These are phyloP conservation scores for Tricholaema leucomelas DNA, from an alignment of 2,113 vertebrate species.

Conservation along the genomic window DNA sequence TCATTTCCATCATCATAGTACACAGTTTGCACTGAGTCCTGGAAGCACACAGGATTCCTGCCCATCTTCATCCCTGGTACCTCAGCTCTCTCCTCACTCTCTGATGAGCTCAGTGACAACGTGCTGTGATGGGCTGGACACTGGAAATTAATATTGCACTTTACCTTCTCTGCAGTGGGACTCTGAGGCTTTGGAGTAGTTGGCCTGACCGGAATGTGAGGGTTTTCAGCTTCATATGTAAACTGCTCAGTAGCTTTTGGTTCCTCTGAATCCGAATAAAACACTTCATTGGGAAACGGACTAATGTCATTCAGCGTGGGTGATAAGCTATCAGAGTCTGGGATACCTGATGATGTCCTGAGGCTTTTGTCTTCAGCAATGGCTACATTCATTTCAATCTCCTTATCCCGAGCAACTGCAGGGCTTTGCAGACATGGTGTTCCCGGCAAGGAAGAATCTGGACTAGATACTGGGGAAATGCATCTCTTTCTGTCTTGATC, in stretches of 20 bases:
- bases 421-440: neutral
- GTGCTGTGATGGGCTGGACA: slow-evolving; percentile 64
- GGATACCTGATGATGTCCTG: neutral
- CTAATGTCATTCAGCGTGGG: neutral
- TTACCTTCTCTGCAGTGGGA: slow-evolving; percentile 50
- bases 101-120: slow-evolving; percentile 72
- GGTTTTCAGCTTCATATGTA: slow-evolving; percentile 24
- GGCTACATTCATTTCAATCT: neutral
- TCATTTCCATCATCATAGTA: slow-evolving; percentile 67
- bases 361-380: neutral
- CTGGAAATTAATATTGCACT: slow-evolving; percentile 50
- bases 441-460: neutral
- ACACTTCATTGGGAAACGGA: slow-evolving; percentile 62
- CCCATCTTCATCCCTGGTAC: slow-evolving; percentile 30
- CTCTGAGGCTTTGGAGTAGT: slow-evolving; percentile 79
- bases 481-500: slow-evolving; percentile 76
- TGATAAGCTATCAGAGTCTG: slow-evolving; percentile 1
- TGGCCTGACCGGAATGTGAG: slow-evolving; percentile 40
- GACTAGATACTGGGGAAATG: slow-evolving; percentile 40
- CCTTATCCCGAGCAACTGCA: neutral
- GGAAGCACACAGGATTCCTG: slow-evolving; percentile 61
- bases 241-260: slow-evolving; percentile 7
- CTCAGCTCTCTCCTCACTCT: slow-evolving; percentile 71
- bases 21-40: slow-evolving; percentile 13
- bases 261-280: slow-evolving; percentile 12